Evolutionary conservation across 2,797 vertebrate species (phyloP), one percentile per base, ranked within the genome.

Genomic region (Trachops cirrhosus): DNA sequence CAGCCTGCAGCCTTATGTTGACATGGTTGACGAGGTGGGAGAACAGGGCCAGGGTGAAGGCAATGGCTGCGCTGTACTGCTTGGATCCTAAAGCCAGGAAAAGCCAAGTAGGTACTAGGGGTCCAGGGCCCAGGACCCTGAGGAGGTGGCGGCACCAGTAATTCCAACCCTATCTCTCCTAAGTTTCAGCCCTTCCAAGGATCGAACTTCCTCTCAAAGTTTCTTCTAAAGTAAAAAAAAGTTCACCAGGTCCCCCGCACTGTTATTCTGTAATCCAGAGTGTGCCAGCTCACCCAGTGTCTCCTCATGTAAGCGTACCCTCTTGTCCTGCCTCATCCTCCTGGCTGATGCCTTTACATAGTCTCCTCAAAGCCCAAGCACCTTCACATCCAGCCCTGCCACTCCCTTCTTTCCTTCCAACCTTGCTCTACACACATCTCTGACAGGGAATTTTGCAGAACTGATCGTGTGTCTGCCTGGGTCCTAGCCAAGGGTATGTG

Each of bases 21-120:
- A 99, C 99, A 18, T 99, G 99, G 97, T 99, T 99, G 52, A 99
- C 99, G 84, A 99, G 99, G 91, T 99, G 99, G 41, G 99, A 99
- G 98, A 99, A 99, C 80, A 99, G 99, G 15, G 99, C 99, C 98
- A 99, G 98, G 0, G 99, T 99, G 93, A 99, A 99, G 1, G 99
- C 99, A 7, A 99, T 99, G 95, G 99, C 99, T 0, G 99, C 99
- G 0, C 99, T 99, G 98, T 99, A 99, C 98, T 99, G 99, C 98
- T 99, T 99, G 0, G 99, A 99, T 39, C 99, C 99, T 99, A 97
- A 82, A 89, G 80, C 16, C 46, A 95, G 44, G 95, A 29, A 29
- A 50, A 96, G 11, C 21, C 75, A 37, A 39, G 75, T 29, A 59
- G 9, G 24, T 5, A 2, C 91, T n/a, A 95, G 54, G 54, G 54